phyloP scores from a whole-genome alignment of 2,888 invertebrate genomes.

The Holacanthella duospinosa region DNA sequence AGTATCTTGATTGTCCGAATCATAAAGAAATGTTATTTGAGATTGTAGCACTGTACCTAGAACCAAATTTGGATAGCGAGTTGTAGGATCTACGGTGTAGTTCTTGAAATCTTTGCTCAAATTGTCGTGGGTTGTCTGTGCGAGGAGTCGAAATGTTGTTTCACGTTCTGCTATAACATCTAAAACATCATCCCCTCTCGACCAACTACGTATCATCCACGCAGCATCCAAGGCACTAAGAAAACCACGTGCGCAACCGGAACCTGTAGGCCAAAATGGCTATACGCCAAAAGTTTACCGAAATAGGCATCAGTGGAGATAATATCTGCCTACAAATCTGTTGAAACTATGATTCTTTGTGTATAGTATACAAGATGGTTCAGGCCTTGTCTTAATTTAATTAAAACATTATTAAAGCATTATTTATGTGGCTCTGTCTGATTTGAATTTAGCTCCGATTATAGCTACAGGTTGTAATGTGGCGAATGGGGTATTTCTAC shows the following conservation, averaged over 20 bases:
- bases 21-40: constrained; percentile 41
- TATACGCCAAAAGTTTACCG: too few relatives aligned
- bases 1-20: constrained; percentile 38
- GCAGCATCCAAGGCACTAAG: constrained; percentile 48
- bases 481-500: too few relatives aligned
- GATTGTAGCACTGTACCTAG: constrained; percentile 31
- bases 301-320: background rate
- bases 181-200: constrained; percentile 41
- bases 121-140: constrained; percentile 49
- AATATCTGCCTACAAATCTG: too few relatives aligned
- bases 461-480: too few relatives aligned
- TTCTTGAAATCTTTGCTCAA: constrained; percentile 44
- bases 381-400: too few relatives aligned
- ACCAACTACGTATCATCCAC: constrained; percentile 47
- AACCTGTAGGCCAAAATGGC: constrained; percentile 50
- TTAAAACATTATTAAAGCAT: too few relatives aligned
- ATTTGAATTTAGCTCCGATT: too few relatives aligned
- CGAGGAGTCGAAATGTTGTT: constrained; percentile 46
- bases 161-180: constrained; percentile 47
- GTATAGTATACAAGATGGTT: too few relatives aligned
- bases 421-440: too few relatives aligned
- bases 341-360: too few relatives aligned
- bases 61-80: constrained; percentile 40
- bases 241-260: constrained; percentile 50
- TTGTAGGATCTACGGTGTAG: constrained; percentile 39